Conservation (phyloP, 1,140 invertebrate genomes). For the Zaprionus ghesquierei region DNA sequence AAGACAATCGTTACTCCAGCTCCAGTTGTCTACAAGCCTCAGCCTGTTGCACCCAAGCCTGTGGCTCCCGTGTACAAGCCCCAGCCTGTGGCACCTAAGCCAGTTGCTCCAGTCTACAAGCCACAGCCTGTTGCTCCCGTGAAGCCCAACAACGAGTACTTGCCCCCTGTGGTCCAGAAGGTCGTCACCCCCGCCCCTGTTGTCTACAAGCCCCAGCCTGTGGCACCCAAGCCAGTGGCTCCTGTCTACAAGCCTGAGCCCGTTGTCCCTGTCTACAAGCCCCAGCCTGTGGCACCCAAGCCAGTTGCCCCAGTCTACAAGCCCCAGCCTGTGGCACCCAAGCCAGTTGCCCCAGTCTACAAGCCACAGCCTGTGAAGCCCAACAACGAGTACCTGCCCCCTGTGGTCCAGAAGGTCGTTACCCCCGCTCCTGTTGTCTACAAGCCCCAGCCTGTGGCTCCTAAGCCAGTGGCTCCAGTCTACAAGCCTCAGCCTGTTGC, state of each 20-base stretch:
- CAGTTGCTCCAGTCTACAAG: background rate
- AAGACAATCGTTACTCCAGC: slow-evolving; percentile 5
- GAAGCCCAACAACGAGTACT: slow-evolving; percentile 25
- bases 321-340: background rate
- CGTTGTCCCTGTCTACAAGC: slow-evolving; percentile 9
- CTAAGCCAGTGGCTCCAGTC: slow-evolving; percentile 10
- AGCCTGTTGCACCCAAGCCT: slow-evolving; percentile 1
- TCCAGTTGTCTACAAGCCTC: slow-evolving; percentile 4
- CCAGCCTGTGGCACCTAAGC: slow-evolving; percentile 24
- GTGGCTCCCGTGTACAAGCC: slow-evolving; percentile 11
- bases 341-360: slow-evolving; percentile 17
- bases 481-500: slow-evolving; percentile 13
- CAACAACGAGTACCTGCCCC: slow-evolving; percentile 29
- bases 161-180: slow-evolving; percentile 29
- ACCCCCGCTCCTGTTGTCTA: slow-evolving; percentile 8
- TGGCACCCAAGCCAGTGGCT: slow-evolving; percentile 22
- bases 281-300: slow-evolving; percentile 21
- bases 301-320: slow-evolving; percentile 7
- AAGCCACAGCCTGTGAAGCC: slow-evolving; percentile 21
- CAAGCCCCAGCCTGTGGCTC: slow-evolving; percentile 11
- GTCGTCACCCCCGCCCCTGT: background rate
- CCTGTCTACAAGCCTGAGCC: slow-evolving; percentile 16
- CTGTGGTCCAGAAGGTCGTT: slow-evolving; percentile 10
- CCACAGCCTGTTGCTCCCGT: background rate
- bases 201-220: slow-evolving; percentile 25